A percentile compares a stretch with the other conserved stretches of the same genome.
Evolutionary conservation across 2,797 vertebrate genomes (phyloP).

Genomic region (Sebastes itinus): DNA sequence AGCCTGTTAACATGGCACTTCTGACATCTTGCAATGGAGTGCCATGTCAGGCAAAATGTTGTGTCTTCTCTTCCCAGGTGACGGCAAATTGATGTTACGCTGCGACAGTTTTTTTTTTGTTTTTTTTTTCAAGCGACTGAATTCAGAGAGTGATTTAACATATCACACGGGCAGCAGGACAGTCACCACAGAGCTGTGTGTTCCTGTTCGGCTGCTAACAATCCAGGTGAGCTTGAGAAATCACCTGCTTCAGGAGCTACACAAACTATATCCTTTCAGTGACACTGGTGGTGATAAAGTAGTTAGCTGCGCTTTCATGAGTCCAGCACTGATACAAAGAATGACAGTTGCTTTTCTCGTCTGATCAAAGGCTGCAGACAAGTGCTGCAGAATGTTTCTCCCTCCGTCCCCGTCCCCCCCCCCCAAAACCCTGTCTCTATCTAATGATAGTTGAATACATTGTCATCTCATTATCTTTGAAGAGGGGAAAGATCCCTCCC

Average conservation of each 20-base stretch:
- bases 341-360: conserved; percentile 74
- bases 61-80: conserved; percentile 54
- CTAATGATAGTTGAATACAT: conserved; percentile 83
- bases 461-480: conserved; percentile 85
- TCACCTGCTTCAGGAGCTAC: conserved; percentile 21
- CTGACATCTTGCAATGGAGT: conserved; percentile 58
- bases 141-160: conserved; percentile 42
- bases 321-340: conserved; percentile 66
- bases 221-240: conserved; percentile 31
- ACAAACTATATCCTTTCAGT: conserved; percentile 39
- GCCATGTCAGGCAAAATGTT: conserved; percentile 55
- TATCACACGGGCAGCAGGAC: conserved; percentile 17
- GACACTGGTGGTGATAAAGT: conserved; percentile 60
- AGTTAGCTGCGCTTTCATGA: conserved; percentile 65
- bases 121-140: conserved; percentile 13
- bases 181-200: not conserved
- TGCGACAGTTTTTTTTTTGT: conserved; percentile 9
- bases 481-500: conserved; percentile 76
- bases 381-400: conserved; percentile 68
- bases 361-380: conserved; percentile 80
- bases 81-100: conserved; percentile 62
- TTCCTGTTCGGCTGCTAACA: conserved; percentile 9
- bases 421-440: conserved; percentile 53
- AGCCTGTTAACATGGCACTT: conserved; percentile 69
- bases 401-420: conserved; percentile 13